phyloP scores from a whole-genome alignment of 2,888 invertebrate species.

The Pseudeuparius sepicola region DNA sequence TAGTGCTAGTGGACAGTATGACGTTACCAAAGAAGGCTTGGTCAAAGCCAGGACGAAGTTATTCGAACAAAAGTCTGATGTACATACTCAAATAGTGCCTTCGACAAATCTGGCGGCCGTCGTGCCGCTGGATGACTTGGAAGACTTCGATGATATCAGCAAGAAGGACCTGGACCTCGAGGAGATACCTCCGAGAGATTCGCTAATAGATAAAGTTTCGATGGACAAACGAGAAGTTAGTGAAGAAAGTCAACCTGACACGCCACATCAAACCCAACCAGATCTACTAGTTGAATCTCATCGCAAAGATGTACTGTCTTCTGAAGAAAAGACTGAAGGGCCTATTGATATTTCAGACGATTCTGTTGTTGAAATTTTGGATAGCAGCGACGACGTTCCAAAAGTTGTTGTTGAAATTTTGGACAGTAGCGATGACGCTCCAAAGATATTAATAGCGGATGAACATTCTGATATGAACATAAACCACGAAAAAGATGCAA shows the following conservation, averaged over 20 bases:
- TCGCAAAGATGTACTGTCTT: too few relatives aligned
- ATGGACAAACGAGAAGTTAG: too few relatives aligned
- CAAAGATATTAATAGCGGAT: too few relatives aligned
- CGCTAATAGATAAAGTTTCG: too few relatives aligned
- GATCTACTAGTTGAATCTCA: too few relatives aligned
- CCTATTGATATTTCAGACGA: constrained; percentile 4
- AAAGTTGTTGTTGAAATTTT: constrained; percentile 1
- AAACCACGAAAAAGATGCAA: too few relatives aligned
- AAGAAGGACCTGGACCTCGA: constrained; percentile 15
- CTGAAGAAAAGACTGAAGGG: too few relatives aligned
- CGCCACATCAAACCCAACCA: too few relatives aligned
- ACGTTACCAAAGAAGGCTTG: constrained; percentile 38
- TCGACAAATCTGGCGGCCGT: constrained; percentile 13
- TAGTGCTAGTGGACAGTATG: constrained; percentile 27
- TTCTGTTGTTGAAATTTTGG: constrained; percentile 12
- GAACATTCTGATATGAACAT: too few relatives aligned
- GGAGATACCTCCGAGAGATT: too few relatives aligned
- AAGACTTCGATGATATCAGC: constrained; percentile 22
- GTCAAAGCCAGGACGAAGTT: constrained; percentile 38
- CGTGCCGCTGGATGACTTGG: constrained; percentile 21
- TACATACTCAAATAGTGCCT: constrained; percentile 23
- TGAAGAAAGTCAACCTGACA: too few relatives aligned
- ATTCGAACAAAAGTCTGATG: constrained; percentile 34
- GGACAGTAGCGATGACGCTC: constrained; percentile 9
- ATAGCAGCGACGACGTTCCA: constrained; percentile 11